These are phyloP conservation scores for Callimorpha dominula DNA, from an alignment of 2,888 invertebrate species.

Conservation along the genomic window DNA sequence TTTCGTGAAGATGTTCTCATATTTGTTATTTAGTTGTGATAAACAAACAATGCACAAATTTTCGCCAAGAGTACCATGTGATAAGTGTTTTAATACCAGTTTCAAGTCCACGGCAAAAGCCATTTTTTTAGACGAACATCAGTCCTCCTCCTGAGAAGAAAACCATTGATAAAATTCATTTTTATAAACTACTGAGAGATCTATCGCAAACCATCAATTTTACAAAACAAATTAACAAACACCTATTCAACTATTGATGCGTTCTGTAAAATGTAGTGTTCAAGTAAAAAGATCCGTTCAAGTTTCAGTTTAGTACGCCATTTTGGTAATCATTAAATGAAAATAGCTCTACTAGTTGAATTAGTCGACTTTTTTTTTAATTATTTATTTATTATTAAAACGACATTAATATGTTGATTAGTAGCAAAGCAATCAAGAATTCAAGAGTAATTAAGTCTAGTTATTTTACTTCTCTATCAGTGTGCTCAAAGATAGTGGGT, in stretches of 20 bases:
- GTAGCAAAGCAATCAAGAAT: not conserved
- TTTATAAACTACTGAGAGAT: not conserved
- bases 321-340: slow-evolving; percentile 14
- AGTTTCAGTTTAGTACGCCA: slow-evolving; percentile 19
- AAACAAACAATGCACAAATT: slow-evolving; percentile 76
- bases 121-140: slow-evolving; percentile 54
- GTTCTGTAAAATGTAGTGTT: slow-evolving; percentile 44
- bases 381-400: not conserved
- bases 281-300: slow-evolving; percentile 52
- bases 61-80: slow-evolving; percentile 70
- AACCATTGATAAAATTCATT: slow-evolving; percentile 33
- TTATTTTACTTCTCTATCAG: too few species aligned
- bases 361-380: slow-evolving; percentile 14
- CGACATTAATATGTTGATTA: not conserved
- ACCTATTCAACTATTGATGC: slow-evolving; percentile 56
- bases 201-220: slow-evolving; percentile 24
- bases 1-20: slow-evolving; percentile 73
- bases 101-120: slow-evolving; percentile 63
- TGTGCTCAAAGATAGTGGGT: too few species aligned
- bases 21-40: slow-evolving; percentile 57
- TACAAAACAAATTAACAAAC: slow-evolving; percentile 55
- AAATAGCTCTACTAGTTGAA: not conserved
- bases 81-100: slow-evolving; percentile 70
- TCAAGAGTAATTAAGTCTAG: not conserved
- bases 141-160: slow-evolving; percentile 34